Base-by-base conservation (phyloP, 2,797 vertebrate species). In the Falco novaeseelandiae region DNA sequence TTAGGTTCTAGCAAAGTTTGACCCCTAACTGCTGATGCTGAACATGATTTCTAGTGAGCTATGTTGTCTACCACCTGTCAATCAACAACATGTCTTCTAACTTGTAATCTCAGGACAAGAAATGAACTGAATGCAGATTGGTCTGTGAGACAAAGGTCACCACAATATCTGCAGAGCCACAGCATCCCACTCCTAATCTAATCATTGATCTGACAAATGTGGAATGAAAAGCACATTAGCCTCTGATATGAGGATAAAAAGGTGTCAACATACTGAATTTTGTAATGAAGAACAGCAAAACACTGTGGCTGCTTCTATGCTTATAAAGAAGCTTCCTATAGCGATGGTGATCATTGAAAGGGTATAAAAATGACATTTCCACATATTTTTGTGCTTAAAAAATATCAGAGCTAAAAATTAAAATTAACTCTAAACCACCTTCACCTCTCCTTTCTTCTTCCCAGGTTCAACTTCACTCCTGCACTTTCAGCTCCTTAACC, bases 341-440 rank as follows among this genome's bases (percentile, higher is more conserved):
- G 7, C 5, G 19, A 18, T 32, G 26, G 25, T 29, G 5, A 4
- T 51, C 21, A 18, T 17, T 0, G 2, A 13, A 40, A 14, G 5
- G 6, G 8, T 55, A 87, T 67, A n/a, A 51, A 88, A 83, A 86
- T 29, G 14, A 8, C 16, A 12, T 57, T 34, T 58, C 32, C 34
- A 32, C 1, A 14, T 2, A 29, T 8, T 17, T 80, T 10, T 32
- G 10, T 38, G 9, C 36, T 67, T 58, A 10, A 78, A 71, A 84
- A 84, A 22, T 14, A 58, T 22, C 83, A 62, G 14, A 63, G 8
- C 8, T 54, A 62, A 87, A 63, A 52, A 14, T 2, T 25, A 3
- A 48, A 38, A 63, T 30, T 46, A 27, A 11, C 7, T 1, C 3
- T 52, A 34, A 66, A 30, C 1, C 3, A 36, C 21, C 15, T 74